Evolutionary conservation across 2,113 vertebrate genomes (phyloP), one percentile per base, ranked within the genome.

Genomic region (Bufo bufo): DNA sequence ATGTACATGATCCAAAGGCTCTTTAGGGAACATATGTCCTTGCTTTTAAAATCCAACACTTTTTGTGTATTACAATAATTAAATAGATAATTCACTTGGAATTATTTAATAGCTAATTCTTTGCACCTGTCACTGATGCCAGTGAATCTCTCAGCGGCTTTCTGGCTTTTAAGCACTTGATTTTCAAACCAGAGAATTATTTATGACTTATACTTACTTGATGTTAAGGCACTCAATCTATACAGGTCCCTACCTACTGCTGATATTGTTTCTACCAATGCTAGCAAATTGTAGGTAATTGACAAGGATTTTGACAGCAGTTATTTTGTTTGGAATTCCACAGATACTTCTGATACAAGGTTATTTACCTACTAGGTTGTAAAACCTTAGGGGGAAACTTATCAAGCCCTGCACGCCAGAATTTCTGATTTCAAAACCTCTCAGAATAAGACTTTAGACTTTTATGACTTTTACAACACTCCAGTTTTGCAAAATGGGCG

Each of bases 111-210:
- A 54, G 17, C 23, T 74, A 74, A 84, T 84, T 45, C 82, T 45
- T 74, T 84, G 49, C 49, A 84, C 82, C 82, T 84, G 82, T 84
- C 66, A 84, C 47, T 50, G 52, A 84, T 84, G 82, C n/a, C 4
- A 84, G 82, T 58, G 66, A 54, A 74, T 71, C n/a, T 52, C 66
- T 66, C 50, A 84, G 65, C 33, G n/a, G 49, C 17, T 33, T 72
- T 84, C 66, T 52, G 17, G 49, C 50, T 72, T 84, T 84, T 58
- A 43, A 72, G n/a, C 23, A 84, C 65, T 72, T 47, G 66, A 84
- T 43, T 84, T 74, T 54, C 16, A 84, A 71, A 72, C 14, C 20
- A 54, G 43, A n/a, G 65, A 84, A 84, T 72, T 84, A 84, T 84
- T 84, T 84, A 84, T 84, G n/a, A 74, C 65, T 58, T 72, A 54